phyloP scores from a whole-genome alignment of 2,888 invertebrate genomes.

The Zelleria hepariella region DNA sequence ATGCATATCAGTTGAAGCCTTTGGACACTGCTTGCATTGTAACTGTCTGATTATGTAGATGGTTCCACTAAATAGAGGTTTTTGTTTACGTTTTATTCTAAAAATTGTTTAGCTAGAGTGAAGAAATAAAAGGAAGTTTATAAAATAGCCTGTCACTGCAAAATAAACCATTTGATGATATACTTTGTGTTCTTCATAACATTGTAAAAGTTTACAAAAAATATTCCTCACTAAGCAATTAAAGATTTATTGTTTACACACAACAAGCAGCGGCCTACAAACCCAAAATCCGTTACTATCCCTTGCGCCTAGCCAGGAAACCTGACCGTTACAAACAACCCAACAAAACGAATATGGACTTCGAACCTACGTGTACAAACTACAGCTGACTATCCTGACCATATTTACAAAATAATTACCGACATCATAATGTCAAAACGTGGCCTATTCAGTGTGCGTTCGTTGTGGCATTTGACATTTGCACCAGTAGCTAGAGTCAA shows the following conservation, averaged over 20 bases:
- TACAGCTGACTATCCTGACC: constrained; percentile 30
- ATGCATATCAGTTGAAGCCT: not conserved
- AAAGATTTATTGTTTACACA: not conserved
- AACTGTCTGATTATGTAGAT: not conserved
- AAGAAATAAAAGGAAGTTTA: too few species aligned
- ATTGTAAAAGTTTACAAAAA: too few species aligned
- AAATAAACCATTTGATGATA: too few species aligned
- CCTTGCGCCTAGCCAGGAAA: constrained; percentile 22
- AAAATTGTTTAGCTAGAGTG: not conserved
- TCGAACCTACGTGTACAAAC: constrained; percentile 42
- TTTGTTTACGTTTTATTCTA: not conserved
- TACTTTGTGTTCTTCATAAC: too few species aligned
- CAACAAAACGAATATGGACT: constrained; percentile 32
- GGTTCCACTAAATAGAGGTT: not conserved
- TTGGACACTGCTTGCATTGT: not conserved
- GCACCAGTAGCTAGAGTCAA: not conserved
- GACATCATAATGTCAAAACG: constrained; percentile 45
- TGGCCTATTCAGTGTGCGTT: constrained; percentile 24
- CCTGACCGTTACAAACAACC: constrained; percentile 40
- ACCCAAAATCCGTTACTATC: not conserved
- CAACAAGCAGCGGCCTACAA: not conserved
- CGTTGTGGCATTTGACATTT: not conserved
- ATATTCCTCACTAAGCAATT: not conserved
- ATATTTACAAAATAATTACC: constrained; percentile 44
- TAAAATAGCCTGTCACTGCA: too few species aligned